Conservation (phyloP, 1,140 invertebrate species). For the Laodelphax striatellus region DNA sequence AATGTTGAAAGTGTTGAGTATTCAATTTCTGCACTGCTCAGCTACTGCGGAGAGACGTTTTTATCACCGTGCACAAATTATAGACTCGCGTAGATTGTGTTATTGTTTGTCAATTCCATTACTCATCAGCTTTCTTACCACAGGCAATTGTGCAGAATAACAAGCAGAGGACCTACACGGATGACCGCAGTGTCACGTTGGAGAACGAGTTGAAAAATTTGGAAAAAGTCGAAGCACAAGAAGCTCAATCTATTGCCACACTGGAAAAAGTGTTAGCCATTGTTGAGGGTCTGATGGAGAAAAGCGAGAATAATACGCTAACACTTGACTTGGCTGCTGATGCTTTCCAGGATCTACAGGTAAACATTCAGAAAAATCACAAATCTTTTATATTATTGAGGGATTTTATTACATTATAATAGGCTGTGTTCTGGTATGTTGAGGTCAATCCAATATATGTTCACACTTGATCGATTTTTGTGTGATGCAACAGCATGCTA, state of each 20-base stretch:
- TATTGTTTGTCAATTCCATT: no score
- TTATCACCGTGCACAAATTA: no score
- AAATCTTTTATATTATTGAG: no score
- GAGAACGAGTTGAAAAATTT: constrained; percentile 67
- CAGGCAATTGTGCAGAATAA: constrained; percentile 84
- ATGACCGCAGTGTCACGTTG: constrained; percentile 65
- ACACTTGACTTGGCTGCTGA: constrained; percentile 58
- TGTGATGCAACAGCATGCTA: no score
- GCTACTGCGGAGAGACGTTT: no score
- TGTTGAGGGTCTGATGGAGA: constrained; percentile 52
- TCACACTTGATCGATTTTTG: no score
- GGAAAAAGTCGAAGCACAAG: constrained; percentile 54
- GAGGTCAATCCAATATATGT: no score
- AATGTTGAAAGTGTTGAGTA: no score
- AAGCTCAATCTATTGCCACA: constrained; percentile 58
- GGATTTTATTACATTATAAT: no score
- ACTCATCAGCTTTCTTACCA: no score
- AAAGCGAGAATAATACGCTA: constrained; percentile 38
- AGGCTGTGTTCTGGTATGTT: no score
- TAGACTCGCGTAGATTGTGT: not conserved
- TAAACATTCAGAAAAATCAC: constrained; percentile 21
- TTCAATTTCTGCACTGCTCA: no score
- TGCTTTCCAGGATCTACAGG: constrained; percentile 62
- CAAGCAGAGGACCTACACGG: constrained; percentile 56
- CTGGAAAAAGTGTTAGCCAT: constrained; percentile 57